Conservation (phyloP, 2,888 invertebrate species). For the Chrysolina haemoptera region DNA sequence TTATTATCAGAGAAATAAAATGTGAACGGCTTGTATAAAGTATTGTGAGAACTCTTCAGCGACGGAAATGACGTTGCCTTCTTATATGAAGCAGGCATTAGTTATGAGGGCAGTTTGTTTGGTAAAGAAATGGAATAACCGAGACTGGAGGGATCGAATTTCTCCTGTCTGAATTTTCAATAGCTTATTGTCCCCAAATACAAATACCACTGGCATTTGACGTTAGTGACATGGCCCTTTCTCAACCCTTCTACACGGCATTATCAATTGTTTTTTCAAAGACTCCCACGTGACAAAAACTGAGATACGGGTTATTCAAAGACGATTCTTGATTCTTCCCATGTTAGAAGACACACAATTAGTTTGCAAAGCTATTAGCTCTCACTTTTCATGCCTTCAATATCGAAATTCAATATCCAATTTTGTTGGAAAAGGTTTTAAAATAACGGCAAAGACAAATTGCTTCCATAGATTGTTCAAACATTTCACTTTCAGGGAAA, state of each 20-base stretch:
- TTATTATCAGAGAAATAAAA: neutral
- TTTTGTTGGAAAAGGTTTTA: too few species aligned
- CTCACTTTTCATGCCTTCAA: too few species aligned
- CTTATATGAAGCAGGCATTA: slow-evolving; percentile 48
- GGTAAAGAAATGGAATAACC: slow-evolving; percentile 53
- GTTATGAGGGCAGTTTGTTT: slow-evolving; percentile 60
- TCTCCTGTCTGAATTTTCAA: slow-evolving; percentile 56
- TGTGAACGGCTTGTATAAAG: neutral
- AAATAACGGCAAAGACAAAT: too few species aligned
- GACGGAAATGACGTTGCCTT: slow-evolving; percentile 51
- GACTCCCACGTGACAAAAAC: too few species aligned
- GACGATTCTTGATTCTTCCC: too few species aligned
- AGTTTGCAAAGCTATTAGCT: too few species aligned
- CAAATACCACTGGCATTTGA: slow-evolving; percentile 28
- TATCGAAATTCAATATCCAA: too few species aligned
- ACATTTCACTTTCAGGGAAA: too few species aligned
- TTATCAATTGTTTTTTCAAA: neutral
- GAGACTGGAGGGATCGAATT: slow-evolving; percentile 57
- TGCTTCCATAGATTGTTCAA: too few species aligned
- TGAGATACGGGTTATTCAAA: too few species aligned
- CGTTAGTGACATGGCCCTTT: slow-evolving; percentile 9
- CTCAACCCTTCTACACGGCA: slow-evolving; percentile 9
- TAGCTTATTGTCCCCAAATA: slow-evolving; percentile 50
- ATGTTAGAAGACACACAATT: too few species aligned
- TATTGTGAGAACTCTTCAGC: slow-evolving; percentile 34